Percentiles rank a stretch among this genome's conserved stretches.
phyloP scores from a whole-genome alignment of 1,140 invertebrate species.

The Piezodorus guildinii region DNA sequence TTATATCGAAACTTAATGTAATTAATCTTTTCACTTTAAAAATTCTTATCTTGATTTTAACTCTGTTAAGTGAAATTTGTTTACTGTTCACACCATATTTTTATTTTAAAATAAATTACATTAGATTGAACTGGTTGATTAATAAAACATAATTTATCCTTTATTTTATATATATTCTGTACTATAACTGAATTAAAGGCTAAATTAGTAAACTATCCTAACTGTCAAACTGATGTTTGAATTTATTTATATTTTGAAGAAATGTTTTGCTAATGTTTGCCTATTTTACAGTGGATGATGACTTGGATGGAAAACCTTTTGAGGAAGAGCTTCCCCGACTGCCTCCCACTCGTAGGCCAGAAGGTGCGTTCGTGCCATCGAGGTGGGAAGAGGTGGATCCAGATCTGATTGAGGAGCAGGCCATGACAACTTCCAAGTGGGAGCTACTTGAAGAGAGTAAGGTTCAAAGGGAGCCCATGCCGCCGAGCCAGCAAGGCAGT shows the following conservation, averaged over 20 bases:
- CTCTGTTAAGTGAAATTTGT: too few species aligned
- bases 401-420: slow-evolving; percentile 70
- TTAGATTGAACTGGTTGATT: too few species aligned
- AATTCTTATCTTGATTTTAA: too few species aligned
- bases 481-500: slow-evolving; percentile 9
- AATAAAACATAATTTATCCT: too few species aligned
- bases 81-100: too few species aligned
- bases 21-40: too few species aligned
- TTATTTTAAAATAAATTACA: too few species aligned
- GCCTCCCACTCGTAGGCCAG: slow-evolving; percentile 29
- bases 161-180: too few species aligned
- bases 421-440: slow-evolving; percentile 82
- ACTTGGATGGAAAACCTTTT: slow-evolving; percentile 72
- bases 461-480: slow-evolving; percentile 7
- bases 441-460: slow-evolving; percentile 49
- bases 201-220: too few species aligned
- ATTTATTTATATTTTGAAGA: neutral
- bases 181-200: too few species aligned
- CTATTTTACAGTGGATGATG: slow-evolving; percentile 54
- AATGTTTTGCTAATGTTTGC: slow-evolving; percentile 2
- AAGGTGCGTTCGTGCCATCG: slow-evolving; percentile 69
- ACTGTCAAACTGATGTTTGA: too few species aligned
- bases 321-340: slow-evolving; percentile 36
- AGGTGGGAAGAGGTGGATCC: slow-evolving; percentile 94
- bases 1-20: too few species aligned